Conservation (phyloP, 2,888 invertebrate species). For the Synergus japonicus region DNA sequence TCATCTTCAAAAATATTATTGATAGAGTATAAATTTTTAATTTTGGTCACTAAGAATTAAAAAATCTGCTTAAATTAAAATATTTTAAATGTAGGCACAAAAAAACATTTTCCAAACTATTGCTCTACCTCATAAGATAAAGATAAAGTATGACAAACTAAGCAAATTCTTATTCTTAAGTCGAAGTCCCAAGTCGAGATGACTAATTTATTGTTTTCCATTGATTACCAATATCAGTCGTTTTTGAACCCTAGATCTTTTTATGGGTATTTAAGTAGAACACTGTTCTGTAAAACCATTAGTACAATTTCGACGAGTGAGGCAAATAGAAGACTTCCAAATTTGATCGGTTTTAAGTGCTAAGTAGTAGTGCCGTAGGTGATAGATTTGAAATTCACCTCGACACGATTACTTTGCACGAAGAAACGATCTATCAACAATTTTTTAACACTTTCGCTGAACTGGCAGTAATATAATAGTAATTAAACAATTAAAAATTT, state of each 20-base stretch:
- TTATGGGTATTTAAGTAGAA: constrained; percentile 45
- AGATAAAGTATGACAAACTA: constrained; percentile 8
- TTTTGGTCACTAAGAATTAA: no score
- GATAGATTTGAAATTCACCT: constrained; percentile 76
- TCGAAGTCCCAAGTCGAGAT: neutral
- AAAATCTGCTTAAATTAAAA: no score
- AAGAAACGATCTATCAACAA: constrained; percentile 51
- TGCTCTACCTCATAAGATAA: neutral
- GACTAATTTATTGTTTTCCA: constrained; percentile 11
- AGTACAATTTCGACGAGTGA: constrained; percentile 24
- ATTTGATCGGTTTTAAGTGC: constrained; percentile 63
- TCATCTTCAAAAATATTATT: neutral
- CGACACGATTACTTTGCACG: constrained; percentile 77
- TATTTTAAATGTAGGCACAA: neutral
- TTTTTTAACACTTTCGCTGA: constrained; percentile 31
- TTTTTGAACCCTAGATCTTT: constrained; percentile 49
- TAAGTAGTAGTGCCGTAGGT: constrained; percentile 82
- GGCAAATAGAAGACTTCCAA: constrained; percentile 45
- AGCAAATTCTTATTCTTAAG: neutral
- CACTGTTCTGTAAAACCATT: constrained; percentile 31
- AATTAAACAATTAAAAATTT: neutral
- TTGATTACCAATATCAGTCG: neutral
- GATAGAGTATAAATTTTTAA: neutral
- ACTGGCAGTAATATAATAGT: neutral
- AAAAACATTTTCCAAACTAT: neutral